A percentile compares a stretch with the other conserved stretches of the same genome.
Conservation (phyloP, 2,888 invertebrate genomes). For the Myopa tessellatipennis region DNA sequence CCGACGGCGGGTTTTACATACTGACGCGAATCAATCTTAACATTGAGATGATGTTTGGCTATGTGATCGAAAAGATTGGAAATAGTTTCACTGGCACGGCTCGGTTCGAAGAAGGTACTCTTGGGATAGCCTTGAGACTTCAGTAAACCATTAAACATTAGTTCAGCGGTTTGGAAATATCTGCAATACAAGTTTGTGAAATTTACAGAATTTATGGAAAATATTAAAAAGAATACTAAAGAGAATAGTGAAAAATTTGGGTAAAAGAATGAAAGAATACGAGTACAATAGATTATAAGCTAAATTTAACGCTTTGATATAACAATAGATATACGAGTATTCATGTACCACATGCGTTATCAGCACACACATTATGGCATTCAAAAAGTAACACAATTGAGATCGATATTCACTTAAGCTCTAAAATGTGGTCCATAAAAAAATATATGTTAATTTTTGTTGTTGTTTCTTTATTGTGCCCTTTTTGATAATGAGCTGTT, state of each 20-base stretch:
- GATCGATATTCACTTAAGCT: no score
- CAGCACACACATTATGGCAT: neutral
- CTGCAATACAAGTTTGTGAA: conserved; percentile 65
- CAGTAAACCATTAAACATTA: conserved; percentile 80
- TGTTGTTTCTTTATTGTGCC: no score
- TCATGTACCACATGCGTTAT: neutral
- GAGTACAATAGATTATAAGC: neutral
- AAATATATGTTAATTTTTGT: no score
- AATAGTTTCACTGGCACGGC: conserved; percentile 78
- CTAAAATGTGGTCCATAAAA: no score
- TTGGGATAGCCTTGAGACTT: conserved; percentile 82
- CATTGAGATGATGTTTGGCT: conserved; percentile 76
- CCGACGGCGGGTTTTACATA: conserved; percentile 82
- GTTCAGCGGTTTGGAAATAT: conserved; percentile 76
- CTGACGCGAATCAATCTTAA: conserved; percentile 77
- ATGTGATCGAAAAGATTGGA: conserved; percentile 77
- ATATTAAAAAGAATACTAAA: neutral
- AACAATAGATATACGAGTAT: no score
- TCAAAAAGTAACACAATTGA: no score
- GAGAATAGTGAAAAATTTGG: neutral
- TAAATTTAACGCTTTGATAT: no score
- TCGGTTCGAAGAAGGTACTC: conserved; percentile 75
- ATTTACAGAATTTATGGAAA: neutral
- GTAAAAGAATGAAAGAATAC: no score
- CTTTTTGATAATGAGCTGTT: conserved; percentile 37